Base-by-base conservation (phyloP, 2,113 vertebrate genomes). In the Phylloscopus whistleri region DNA sequence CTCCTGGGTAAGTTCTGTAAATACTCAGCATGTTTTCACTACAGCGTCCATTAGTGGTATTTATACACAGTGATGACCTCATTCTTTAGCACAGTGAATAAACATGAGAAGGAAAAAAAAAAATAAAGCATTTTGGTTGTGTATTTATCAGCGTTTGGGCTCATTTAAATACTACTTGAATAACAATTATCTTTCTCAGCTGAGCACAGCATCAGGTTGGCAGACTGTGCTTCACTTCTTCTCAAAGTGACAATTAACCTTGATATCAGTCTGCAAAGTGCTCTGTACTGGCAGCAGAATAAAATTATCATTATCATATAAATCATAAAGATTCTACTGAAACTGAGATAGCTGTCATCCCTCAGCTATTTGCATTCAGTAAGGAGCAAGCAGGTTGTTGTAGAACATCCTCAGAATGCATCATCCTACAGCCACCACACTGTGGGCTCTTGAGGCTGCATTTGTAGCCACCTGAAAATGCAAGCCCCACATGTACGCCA, bases 211-310 rank as follows among this genome's bases (percentile, higher is more conserved):
- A 82, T 96, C 72, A 77, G 87, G 77, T 90, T 95, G 87, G 66
- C 63, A 96, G 76, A 96, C 83, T 67, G 80, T n/a, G 83, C 92
- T 95, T 85, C 84, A 41, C 85, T 96, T 92, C 73, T 95, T 94
- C 95, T 96, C 90, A 94, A 63, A 94, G 85, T 89, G 95, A 96
- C 89, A 97, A 97, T 95, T 97, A 97, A 96, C 92, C 93, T 95
- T 93, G 89, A 95, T 95, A 95, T 83, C 92, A 94, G 95, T 77
- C 90, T 97, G 92, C 76, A 95, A 96, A 97, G 80, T 79, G 73
- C 82, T 97, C 95, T 67, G 74, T 49, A 64, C 63, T 93, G 62
- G 91, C 90, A 97, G 93, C 10, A 88, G 83, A 96, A 96, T 92
- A 94, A 96, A 96, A 96, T 90, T 70, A 95, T 84, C 95, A 89